Evolutionary conservation across 37 sponge, comb jelly and placozoan species (phyloP).

Genomic region (Theonella swinhoei): DNA sequence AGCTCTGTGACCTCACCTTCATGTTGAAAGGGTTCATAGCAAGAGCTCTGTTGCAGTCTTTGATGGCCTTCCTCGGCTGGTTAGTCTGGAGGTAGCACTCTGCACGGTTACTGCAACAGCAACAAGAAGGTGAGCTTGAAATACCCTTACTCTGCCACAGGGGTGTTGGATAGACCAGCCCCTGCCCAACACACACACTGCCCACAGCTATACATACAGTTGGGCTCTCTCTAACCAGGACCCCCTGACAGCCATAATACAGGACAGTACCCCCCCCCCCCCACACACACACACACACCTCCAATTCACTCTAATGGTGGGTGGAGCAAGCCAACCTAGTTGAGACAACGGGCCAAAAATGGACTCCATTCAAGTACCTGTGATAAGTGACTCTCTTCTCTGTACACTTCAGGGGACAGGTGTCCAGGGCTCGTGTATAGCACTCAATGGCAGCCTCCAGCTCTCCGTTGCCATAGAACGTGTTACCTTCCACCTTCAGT

Average conservation of each 20-base stretch:
- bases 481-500: conserved; percentile 45
- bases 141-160: no score
- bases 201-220: neutral
- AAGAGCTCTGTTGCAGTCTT: conserved; percentile 17
- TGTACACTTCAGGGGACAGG: conserved; percentile 32
- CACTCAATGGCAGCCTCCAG: conserved; percentile 29
- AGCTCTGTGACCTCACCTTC: neutral
- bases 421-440: conserved; percentile 45
- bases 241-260: neutral
- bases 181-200: no score
- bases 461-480: conserved; percentile 17
- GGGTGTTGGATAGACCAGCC: no score
- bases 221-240: neutral
- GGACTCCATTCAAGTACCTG: conserved; percentile 27
- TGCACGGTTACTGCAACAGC: conserved; percentile 4
- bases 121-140: neutral
- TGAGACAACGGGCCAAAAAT: no score
- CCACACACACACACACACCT: no score
- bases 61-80: conserved; percentile 7
- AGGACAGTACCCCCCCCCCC: no score
- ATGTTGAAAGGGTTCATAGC: conserved; percentile 47
- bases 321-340: no score
- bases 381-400: conserved; percentile 55
- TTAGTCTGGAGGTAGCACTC: conserved; percentile 6
- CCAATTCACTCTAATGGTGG: no score